Evolutionary conservation across 2,797 vertebrate species (phyloP).

Genomic region (Tarsius wallacei): DNA sequence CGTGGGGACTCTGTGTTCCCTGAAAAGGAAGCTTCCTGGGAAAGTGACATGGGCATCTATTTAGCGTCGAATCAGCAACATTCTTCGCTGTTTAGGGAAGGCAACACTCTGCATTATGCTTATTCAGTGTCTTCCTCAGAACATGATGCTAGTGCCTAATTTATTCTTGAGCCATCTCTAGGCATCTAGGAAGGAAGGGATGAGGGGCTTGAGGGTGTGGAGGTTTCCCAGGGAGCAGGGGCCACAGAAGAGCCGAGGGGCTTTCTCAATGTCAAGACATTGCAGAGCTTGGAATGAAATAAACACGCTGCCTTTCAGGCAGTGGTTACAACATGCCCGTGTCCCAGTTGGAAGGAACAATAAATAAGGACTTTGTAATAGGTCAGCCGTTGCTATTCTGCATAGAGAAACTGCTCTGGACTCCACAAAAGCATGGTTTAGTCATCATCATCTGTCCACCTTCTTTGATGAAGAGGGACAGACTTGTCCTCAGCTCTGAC

Average conservation of each 20-base stretch:
- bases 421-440: rapidly evolving
- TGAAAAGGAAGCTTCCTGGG: not conserved
- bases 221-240: rapidly evolving
- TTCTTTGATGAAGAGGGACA: rapidly evolving
- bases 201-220: rapidly evolving
- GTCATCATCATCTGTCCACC: not conserved
- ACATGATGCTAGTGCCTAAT: not conserved
- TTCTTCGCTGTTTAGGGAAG: not conserved
- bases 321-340: rapidly evolving
- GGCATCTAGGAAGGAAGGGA: not conserved
- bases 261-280: not conserved
- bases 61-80: not conserved
- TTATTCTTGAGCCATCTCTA: not conserved
- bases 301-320: rapidly evolving
- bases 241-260: rapidly evolving
- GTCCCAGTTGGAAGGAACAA: not conserved
- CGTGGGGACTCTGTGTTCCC: not conserved
- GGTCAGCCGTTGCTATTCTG: rapidly evolving
- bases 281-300: rapidly evolving
- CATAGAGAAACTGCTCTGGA: not conserved
- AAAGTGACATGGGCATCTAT: not conserved
- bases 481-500: rapidly evolving
- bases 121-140: not conserved
- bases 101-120: rapidly evolving
- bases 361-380: not conserved